These are phyloP conservation scores for Nesogale talazaci DNA, from an alignment of 2,113 vertebrate species.

Conservation along the genomic window DNA sequence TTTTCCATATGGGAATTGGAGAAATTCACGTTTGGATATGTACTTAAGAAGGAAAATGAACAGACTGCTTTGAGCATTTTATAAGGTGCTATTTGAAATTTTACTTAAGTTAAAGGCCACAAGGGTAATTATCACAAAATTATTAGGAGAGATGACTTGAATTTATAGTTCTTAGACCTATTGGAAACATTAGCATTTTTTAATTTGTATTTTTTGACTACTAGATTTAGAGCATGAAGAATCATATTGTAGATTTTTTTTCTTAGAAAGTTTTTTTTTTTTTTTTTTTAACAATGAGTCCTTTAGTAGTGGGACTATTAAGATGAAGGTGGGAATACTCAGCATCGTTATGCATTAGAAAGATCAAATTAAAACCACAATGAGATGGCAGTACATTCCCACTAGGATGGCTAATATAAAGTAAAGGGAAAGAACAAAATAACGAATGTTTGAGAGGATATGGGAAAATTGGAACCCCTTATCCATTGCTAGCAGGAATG, in stretches of 20 bases:
- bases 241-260: conserved; percentile 5
- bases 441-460: too few species aligned
- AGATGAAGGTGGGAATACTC: too few species aligned
- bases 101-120: conserved; percentile 26
- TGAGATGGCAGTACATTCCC: too few species aligned
- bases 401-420: too few species aligned
- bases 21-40: conserved; percentile 18
- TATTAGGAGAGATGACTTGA: background rate
- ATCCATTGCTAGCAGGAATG: too few species aligned
- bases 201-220: background rate
- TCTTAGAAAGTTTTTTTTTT: background rate
- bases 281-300: background rate
- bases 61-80: conserved; percentile 38
- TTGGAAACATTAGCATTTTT: background rate
- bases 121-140: background rate
- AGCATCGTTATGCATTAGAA: too few species aligned
- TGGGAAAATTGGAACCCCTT: too few species aligned
- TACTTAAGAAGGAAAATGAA: conserved; percentile 42
- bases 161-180: conserved; percentile 5
- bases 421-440: too few species aligned
- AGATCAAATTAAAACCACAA: too few species aligned
- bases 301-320: too few species aligned
- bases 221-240: conserved; percentile 5
- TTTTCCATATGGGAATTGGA: background rate
- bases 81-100: conserved; percentile 28